A percentile compares a stretch with the other conserved stretches of the same genome.
Conservation (phyloP, 2,888 invertebrate genomes). For the Lycophotia porphyrea region DNA sequence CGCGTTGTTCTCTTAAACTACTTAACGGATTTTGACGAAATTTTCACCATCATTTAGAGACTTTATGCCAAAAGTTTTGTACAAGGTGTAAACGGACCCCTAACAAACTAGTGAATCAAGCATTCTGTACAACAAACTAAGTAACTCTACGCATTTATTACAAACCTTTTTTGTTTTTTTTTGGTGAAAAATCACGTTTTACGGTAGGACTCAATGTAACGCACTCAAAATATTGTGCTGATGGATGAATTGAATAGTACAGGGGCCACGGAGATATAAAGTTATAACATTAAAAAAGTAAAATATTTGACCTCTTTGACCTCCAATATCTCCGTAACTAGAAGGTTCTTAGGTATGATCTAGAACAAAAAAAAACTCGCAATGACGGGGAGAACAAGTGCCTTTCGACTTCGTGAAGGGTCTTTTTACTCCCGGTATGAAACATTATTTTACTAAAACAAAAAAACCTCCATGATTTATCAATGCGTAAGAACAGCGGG, state of each 20-base stretch:
- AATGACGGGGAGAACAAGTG: too few species aligned
- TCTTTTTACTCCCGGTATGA: not conserved
- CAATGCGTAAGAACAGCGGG: too few species aligned
- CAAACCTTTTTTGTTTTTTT: not conserved
- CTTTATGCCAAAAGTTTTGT: not conserved
- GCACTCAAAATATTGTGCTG: not conserved
- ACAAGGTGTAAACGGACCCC: not conserved
- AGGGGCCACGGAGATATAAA: too few species aligned
- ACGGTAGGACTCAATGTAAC: not conserved
- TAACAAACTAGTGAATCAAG: not conserved
- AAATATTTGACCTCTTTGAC: too few species aligned
- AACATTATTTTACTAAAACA: too few species aligned
- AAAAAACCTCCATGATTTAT: too few species aligned
- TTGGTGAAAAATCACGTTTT: not conserved
- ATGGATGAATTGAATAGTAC: not conserved
- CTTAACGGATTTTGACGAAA: not conserved
- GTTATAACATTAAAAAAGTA: not conserved
- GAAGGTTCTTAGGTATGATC: too few species aligned
- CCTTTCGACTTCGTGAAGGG: too few species aligned
- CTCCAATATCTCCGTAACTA: too few species aligned
- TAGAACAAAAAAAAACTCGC: too few species aligned
- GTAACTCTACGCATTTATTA: not conserved
- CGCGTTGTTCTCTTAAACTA: not conserved
- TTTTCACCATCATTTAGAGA: not conserved
- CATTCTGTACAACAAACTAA: not conserved